A percentile compares a stretch with the other conserved stretches of the same genome.
Evolutionary conservation across 2,888 invertebrate genomes (phyloP).

Genomic region (Strigamia maritima): DNA sequence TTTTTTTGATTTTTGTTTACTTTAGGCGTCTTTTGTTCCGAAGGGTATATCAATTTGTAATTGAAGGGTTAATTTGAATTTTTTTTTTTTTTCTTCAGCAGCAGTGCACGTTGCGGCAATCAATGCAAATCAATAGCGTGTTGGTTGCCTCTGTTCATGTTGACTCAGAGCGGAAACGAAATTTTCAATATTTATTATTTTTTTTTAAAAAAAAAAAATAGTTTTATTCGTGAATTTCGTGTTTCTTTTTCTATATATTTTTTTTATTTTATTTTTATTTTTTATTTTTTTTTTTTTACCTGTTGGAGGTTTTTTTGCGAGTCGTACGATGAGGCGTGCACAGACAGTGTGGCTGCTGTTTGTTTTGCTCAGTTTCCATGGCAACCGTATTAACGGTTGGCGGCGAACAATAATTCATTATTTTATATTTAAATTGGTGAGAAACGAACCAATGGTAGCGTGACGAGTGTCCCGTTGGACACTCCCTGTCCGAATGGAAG

Average conservation of each 20-base stretch:
- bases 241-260: background rate
- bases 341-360: background rate
- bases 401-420: conserved; percentile 31
- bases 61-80: background rate
- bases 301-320: background rate
- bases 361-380: background rate
- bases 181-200: background rate
- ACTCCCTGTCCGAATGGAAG: background rate
- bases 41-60: too few relatives aligned
- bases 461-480: conserved; percentile 8
- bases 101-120: background rate
- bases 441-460: background rate
- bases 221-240: background rate
- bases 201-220: too few relatives aligned
- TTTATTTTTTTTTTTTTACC: background rate
- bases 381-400: background rate
- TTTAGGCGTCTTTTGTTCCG: too few relatives aligned
- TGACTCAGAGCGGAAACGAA: background rate
- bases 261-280: background rate
- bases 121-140: conserved; percentile 3
- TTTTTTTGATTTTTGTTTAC: too few relatives aligned
- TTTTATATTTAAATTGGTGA: conserved; percentile 23
- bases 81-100: background rate
- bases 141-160: background rate
- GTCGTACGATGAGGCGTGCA: background rate